Percentiles rank a stretch among this genome's conserved stretches.
These are phyloP conservation scores for Dolichoris vasculosae DNA, from an alignment of 1,140 invertebrate genomes.

Conservation along the genomic window DNA sequence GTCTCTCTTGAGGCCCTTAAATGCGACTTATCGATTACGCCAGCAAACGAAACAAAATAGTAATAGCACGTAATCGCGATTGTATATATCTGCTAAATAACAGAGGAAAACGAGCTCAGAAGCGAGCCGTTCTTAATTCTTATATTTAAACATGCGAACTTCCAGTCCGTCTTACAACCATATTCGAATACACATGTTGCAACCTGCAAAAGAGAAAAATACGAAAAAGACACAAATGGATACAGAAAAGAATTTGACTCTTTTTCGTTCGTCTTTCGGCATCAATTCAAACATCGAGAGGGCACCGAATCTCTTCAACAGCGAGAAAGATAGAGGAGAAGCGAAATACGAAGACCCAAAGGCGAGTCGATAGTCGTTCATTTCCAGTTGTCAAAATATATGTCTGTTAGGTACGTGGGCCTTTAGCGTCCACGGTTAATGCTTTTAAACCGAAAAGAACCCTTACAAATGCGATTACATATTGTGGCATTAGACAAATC, in stretches of 20 bases:
- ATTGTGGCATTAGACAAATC: neutral
- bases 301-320: neutral
- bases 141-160: constrained; percentile 65
- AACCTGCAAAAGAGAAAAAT: constrained; percentile 46
- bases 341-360: neutral
- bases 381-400: constrained; percentile 71
- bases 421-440: constrained; percentile 37
- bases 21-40: neutral
- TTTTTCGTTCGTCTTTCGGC: constrained; percentile 19
- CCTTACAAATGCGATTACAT: constrained; percentile 32
- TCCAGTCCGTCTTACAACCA: neutral
- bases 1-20: too few relatives aligned
- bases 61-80: constrained; percentile 41
- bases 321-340: too few relatives aligned
- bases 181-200: neutral
- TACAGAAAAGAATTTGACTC: constrained; percentile 28
- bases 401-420: constrained; percentile 60
- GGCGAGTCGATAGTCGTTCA: constrained; percentile 59
- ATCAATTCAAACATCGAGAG: neutral
- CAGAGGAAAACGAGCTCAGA: constrained; percentile 54
- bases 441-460: constrained; percentile 4
- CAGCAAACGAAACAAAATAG: constrained; percentile 57
- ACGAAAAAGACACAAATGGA: constrained; percentile 38
- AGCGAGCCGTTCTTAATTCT: neutral
- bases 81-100: constrained; percentile 60